Percentiles rank a stretch among this genome's conserved stretches.
These are phyloP conservation scores for Pantala flavescens DNA, from an alignment of 1,140 invertebrate species.

Conservation along the genomic window DNA sequence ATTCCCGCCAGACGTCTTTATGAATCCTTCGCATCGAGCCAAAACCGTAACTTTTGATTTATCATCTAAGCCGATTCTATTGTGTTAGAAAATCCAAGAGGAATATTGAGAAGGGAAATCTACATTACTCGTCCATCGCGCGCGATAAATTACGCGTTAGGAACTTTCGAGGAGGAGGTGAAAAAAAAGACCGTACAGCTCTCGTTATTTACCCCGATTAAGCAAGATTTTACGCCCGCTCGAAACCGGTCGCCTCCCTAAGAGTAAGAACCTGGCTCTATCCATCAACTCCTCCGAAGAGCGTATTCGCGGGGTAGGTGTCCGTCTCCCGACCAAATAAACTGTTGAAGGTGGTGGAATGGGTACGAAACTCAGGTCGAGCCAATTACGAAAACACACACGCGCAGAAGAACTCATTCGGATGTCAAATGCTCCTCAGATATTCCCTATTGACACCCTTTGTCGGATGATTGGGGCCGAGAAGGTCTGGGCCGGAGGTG, in stretches of 20 bases:
- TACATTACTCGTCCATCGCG: too few species aligned
- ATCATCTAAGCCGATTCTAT: too few species aligned
- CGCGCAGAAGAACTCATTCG: neutral
- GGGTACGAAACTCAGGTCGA: neutral
- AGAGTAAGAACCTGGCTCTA: neutral
- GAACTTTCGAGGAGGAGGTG: too few species aligned
- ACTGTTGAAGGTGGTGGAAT: neutral
- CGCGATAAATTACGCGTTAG: too few species aligned
- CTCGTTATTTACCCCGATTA: too few species aligned
- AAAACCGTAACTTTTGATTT: too few species aligned
- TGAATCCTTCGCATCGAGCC: too few species aligned
- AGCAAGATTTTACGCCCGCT: too few species aligned
- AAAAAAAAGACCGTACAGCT: too few species aligned
- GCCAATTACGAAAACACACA: slow-evolving; percentile 9
- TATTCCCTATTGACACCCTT: neutral
- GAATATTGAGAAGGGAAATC: too few species aligned
- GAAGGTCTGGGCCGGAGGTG: neutral
- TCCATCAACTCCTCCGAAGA: neutral
- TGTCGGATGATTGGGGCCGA: neutral
- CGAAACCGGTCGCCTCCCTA: neutral
- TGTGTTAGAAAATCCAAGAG: too few species aligned
- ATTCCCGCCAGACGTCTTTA: too few species aligned
- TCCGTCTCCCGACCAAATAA: neutral
- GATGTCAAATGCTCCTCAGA: neutral
- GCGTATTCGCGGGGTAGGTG: neutral